These are phyloP conservation scores for Leucoptera coffeella DNA, from an alignment of 2,888 invertebrate genomes.

Conservation along the genomic window DNA sequence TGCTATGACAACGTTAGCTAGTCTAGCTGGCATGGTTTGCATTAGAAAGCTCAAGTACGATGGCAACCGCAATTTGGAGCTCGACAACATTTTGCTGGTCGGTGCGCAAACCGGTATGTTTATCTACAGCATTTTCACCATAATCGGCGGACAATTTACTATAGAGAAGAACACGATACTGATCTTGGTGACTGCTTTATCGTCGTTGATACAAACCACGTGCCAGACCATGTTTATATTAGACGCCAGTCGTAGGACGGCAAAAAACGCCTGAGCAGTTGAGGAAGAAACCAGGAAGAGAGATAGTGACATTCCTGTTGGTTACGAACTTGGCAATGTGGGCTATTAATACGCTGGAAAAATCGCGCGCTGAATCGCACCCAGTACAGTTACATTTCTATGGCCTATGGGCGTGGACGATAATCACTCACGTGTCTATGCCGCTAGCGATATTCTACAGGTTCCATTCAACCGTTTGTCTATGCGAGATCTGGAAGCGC, in stretches of 20 bases:
- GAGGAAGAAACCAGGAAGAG: slow-evolving; percentile 82
- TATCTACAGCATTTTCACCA: slow-evolving; percentile 88
- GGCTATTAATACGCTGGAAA: slow-evolving; percentile 90
- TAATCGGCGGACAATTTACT: slow-evolving; percentile 88
- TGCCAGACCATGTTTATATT: slow-evolving; percentile 88
- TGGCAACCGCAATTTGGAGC: slow-evolving; percentile 71
- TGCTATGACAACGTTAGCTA: slow-evolving; percentile 78
- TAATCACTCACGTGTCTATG: slow-evolving; percentile 91
- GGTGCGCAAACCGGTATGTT: slow-evolving; percentile 94
- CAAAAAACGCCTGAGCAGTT: slow-evolving; percentile 75
- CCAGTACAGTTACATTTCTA: slow-evolving; percentile 90
- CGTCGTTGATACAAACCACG: slow-evolving; percentile 82
- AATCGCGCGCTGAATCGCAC: slow-evolving; percentile 84
- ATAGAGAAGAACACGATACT: slow-evolving; percentile 73
- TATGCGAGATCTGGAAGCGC: slow-evolving; percentile 94
- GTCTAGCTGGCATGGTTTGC: slow-evolving; percentile 82
- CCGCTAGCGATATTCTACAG: slow-evolving; percentile 90
- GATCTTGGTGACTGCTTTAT: slow-evolving; percentile 76
- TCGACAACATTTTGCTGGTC: slow-evolving; percentile 86
- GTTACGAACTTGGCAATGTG: slow-evolving; percentile 91
- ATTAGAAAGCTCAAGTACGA: slow-evolving; percentile 81
- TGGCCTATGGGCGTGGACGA: slow-evolving; percentile 92
- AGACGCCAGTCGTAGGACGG: slow-evolving; percentile 81
- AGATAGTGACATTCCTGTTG: slow-evolving; percentile 87
- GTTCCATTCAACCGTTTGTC: slow-evolving; percentile 91